phyloP scores from a whole-genome alignment of 2,888 invertebrate genomes.

The Plebejus anna region DNA sequence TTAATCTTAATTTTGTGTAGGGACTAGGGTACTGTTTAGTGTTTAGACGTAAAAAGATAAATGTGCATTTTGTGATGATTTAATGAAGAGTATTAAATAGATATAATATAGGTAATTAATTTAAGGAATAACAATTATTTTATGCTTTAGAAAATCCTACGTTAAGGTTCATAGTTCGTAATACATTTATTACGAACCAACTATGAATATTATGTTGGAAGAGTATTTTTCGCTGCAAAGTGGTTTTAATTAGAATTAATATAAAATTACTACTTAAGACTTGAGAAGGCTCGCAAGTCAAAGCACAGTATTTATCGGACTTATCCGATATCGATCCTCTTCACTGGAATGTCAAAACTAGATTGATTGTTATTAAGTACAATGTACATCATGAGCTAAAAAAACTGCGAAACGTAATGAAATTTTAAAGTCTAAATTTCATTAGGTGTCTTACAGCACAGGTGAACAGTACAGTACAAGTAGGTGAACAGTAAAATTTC shows the following conservation, averaged over 20 bases:
- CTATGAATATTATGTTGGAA: background rate
- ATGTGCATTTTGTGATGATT: background rate
- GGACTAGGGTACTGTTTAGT: constrained; percentile 6
- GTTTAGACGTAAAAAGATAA: background rate
- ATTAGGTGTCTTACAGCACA: too few relatives aligned
- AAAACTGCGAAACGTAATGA: too few relatives aligned
- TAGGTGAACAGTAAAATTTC: too few relatives aligned
- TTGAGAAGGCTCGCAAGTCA: background rate
- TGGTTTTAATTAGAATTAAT: background rate
- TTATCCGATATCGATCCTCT: background rate
- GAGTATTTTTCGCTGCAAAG: background rate
- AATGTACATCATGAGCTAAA: too few relatives aligned
- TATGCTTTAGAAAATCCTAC: background rate
- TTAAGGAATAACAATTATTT: background rate
- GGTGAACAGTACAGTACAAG: too few relatives aligned
- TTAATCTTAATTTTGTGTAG: constrained; percentile 15
- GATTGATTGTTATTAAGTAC: background rate
- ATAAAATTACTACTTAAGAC: background rate
- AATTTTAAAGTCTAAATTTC: too few relatives aligned
- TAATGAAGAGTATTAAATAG: background rate
- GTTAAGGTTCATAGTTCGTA: background rate
- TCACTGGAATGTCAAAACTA: background rate
- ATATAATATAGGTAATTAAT: background rate
- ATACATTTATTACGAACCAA: background rate
- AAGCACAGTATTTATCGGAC: background rate